Evolutionary conservation across 2,888 invertebrate genomes (phyloP).

Genomic region (Malachius bipustulatus): DNA sequence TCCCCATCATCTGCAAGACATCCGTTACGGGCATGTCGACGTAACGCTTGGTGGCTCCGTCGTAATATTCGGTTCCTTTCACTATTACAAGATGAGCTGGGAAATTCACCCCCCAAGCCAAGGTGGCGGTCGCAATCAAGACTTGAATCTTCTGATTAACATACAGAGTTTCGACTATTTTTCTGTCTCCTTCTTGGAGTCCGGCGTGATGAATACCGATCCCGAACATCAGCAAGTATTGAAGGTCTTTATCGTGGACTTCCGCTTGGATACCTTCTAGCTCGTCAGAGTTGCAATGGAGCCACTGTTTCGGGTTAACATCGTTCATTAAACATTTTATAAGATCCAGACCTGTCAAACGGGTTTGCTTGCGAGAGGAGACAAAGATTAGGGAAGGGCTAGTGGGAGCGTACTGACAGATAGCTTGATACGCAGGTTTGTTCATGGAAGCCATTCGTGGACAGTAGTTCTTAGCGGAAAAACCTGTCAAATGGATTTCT

Average conservation of each 20-base stretch:
- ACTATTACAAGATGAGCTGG: constrained; percentile 97
- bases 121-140: constrained; percentile 88
- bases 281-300: constrained; percentile 74
- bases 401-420: constrained; percentile 79
- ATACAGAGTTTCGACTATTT: constrained; percentile 85
- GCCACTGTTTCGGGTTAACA: constrained; percentile 88
- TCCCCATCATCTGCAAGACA: constrained; percentile 99
- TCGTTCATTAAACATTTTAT: constrained; percentile 85
- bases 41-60: constrained; percentile 91
- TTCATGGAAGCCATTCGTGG: constrained; percentile 99
- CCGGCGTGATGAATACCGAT: constrained; percentile 99
- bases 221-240: constrained; percentile 89
- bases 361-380: constrained; percentile 91
- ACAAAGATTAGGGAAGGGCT: constrained; percentile 93
- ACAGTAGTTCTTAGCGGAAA: constrained; percentile 96
- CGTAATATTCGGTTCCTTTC: constrained; percentile 93
- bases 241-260: constrained; percentile 77
- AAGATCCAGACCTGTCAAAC: constrained; percentile 90
- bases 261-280: constrained; percentile 66
- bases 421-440: constrained; percentile 92
- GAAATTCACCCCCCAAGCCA: constrained; percentile 99
- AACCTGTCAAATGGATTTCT: constrained; percentile 76
- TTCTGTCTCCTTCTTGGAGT: constrained; percentile 82
- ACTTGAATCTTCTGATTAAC: constrained; percentile 93
- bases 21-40: constrained; percentile 99